phyloP scores from a whole-genome alignment of 2,888 invertebrate genomes.

The Tachina lurida region DNA sequence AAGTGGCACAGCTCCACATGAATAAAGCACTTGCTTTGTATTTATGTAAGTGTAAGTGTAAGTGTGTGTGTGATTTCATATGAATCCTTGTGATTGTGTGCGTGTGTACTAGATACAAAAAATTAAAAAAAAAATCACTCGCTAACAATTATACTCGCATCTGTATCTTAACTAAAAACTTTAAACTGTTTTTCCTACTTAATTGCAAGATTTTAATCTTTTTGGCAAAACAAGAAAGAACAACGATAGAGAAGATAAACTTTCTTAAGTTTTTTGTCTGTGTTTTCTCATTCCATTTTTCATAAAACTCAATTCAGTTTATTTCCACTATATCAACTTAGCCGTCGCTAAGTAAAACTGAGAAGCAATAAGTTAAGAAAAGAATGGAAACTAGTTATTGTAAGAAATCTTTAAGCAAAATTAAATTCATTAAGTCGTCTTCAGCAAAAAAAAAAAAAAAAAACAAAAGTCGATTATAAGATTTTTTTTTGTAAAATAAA shows the following conservation, averaged over 20 bases:
- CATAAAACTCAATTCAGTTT: constrained; percentile 21
- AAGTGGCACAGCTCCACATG: background rate
- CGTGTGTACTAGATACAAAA: background rate
- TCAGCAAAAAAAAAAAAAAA: background rate
- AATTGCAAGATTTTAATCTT: constrained; percentile 47
- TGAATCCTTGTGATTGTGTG: too few species aligned
- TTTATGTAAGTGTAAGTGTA: background rate
- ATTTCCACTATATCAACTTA: background rate
- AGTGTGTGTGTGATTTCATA: background rate
- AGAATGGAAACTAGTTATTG: constrained; percentile 28
- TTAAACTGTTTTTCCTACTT: constrained; percentile 16
- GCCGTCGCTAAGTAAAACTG: background rate
- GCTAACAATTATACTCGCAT: constrained; percentile 20
- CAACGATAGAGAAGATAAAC: background rate
- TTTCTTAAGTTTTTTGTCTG: background rate
- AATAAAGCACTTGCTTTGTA: background rate
- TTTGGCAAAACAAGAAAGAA: constrained; percentile 1
- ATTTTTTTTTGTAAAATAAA: background rate
- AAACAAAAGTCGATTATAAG: background rate
- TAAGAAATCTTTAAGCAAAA: constrained; percentile 18
- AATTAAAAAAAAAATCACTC: too few species aligned
- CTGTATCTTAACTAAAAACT: constrained; percentile 9
- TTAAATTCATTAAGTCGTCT: constrained; percentile 23
- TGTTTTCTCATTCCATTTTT: background rate
- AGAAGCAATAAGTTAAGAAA: background rate